These are phyloP conservation scores for Cataglyphis albicans DNA, from an alignment of 2,888 invertebrate genomes.

Conservation along the genomic window DNA sequence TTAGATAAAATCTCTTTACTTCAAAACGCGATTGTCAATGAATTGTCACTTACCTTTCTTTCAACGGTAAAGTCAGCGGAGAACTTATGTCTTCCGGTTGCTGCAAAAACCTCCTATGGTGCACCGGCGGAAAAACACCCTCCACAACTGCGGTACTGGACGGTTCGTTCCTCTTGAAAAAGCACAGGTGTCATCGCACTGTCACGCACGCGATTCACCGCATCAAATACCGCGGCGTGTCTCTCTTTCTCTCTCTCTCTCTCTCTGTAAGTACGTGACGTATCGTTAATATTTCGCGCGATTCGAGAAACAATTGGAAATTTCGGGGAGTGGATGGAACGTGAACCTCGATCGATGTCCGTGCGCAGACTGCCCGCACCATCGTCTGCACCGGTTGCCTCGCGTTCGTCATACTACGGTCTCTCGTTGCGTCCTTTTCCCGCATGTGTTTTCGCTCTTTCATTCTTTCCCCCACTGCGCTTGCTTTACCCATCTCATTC, in stretches of 20 bases:
- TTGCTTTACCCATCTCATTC: slow-evolving; percentile 45
- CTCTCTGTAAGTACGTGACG: slow-evolving; percentile 15
- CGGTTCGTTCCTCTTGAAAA: slow-evolving; percentile 56
- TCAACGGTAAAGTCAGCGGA: slow-evolving; percentile 20
- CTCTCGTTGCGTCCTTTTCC: slow-evolving; percentile 64
- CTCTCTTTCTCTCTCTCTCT: background rate
- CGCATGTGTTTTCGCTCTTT: slow-evolving; percentile 62
- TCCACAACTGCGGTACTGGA: slow-evolving; percentile 24
- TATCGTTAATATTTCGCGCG: slow-evolving; percentile 44
- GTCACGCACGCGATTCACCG: slow-evolving; percentile 59
- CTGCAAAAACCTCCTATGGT: slow-evolving; percentile 30
- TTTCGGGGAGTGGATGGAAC: slow-evolving; percentile 72
- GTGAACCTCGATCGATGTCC: slow-evolving; percentile 82
- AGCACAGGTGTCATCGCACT: slow-evolving; percentile 73
- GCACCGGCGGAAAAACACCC: slow-evolving; percentile 41
- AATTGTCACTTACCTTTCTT: slow-evolving; percentile 51
- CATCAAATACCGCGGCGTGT: slow-evolving; percentile 33
- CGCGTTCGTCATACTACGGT: slow-evolving; percentile 75
- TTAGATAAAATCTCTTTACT: slow-evolving; percentile 6
- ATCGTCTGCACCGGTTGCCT: slow-evolving; percentile 68
- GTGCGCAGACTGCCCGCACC: slow-evolving; percentile 81
- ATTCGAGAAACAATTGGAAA: slow-evolving; percentile 69
- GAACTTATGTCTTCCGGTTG: slow-evolving; percentile 40
- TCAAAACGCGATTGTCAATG: background rate
- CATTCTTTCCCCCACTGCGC: slow-evolving; percentile 57